phyloP scores from a whole-genome alignment of 2,113 vertebrate genomes.

The Circaetus cinerascens region DNA sequence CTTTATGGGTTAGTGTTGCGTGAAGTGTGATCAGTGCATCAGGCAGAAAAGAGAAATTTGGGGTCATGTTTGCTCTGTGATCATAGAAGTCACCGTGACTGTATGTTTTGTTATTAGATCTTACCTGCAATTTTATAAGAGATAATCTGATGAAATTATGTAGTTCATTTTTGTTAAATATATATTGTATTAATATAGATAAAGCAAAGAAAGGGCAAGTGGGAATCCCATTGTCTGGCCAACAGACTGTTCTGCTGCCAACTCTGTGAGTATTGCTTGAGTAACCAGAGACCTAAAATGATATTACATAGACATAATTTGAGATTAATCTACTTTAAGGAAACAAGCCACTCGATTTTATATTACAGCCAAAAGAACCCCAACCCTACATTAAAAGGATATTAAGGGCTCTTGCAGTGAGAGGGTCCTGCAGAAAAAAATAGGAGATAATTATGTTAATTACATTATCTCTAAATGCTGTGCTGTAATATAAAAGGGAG shows the following conservation, averaged over 20 bases:
- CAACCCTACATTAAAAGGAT: neutral
- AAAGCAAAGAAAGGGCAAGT: neutral
- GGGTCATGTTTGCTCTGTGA: neutral
- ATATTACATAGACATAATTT: neutral
- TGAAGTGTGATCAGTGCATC: neutral
- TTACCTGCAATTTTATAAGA: neutral
- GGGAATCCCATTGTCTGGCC: neutral
- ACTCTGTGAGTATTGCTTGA: neutral
- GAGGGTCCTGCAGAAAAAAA: neutral
- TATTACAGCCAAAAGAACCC: neutral
- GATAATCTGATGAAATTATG: neutral
- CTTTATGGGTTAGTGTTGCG: neutral
- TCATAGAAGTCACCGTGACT: neutral
- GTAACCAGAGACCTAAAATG: slow-evolving; percentile 25
- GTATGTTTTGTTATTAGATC: neutral
- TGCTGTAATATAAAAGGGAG: neutral
- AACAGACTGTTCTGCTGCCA: neutral
- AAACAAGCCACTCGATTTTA: slow-evolving; percentile 8
- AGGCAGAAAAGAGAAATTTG: neutral
- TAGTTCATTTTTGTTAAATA: neutral
- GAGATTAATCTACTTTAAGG: slow-evolving; percentile 27
- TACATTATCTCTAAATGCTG: neutral
- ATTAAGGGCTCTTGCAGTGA: neutral
- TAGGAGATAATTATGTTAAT: neutral
- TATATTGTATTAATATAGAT: neutral